Evolutionary conservation across 2,113 vertebrate species (phyloP).

Genomic region (Suricata suricatta): DNA sequence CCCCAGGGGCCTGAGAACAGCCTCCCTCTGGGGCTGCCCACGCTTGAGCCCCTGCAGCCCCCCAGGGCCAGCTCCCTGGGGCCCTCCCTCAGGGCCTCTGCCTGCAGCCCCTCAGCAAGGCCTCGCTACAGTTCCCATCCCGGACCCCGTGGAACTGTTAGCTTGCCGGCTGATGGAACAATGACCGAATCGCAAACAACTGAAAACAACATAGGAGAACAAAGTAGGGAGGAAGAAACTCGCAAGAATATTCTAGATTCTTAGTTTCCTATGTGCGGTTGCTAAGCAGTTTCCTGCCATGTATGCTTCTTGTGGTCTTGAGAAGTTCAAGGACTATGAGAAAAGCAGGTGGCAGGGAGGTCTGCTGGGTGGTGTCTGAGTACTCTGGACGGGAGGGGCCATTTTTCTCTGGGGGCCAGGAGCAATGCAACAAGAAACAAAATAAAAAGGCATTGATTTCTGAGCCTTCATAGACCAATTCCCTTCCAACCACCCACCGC

Average conservation of each 20-base stretch:
- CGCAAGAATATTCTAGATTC: conserved; percentile 43
- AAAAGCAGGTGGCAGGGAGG: conserved; percentile 36
- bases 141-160: conserved; percentile 61
- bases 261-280: conserved; percentile 65
- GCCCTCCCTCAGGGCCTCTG: background rate
- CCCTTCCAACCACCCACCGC: background rate
- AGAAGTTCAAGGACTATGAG: background rate
- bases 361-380: conserved; percentile 7
- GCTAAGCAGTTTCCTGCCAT: conserved; percentile 60
- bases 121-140: background rate
- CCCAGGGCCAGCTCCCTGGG: accelerated
- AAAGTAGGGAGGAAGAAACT: conserved; percentile 12
- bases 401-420: conserved; percentile 7
- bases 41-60: background rate
- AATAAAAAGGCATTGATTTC: background rate
- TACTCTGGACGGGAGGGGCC: background rate
- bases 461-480: background rate
- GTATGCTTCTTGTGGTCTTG: background rate
- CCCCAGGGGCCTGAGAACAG: background rate
- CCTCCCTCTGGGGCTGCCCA: background rate
- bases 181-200: conserved; percentile 42
- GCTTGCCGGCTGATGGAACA: background rate
- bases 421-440: background rate
- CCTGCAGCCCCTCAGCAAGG: background rate
- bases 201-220: conserved; percentile 68